These are phyloP conservation scores for Grammomys surdaster DNA, from an alignment of 2,113 vertebrate species.

Conservation along the genomic window DNA sequence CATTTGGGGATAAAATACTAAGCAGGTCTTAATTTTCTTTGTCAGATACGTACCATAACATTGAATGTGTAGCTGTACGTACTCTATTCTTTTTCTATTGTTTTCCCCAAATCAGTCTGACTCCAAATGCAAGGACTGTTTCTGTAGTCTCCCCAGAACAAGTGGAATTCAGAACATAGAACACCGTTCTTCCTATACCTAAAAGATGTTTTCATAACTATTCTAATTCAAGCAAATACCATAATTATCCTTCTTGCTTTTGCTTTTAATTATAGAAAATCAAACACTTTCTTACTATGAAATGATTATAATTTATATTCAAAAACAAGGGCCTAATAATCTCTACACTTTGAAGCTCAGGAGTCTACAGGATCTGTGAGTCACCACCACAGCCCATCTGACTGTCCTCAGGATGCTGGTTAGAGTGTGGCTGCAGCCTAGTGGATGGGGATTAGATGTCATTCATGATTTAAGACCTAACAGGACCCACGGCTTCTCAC, in stretches of 20 bases:
- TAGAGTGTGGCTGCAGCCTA: slow-evolving; percentile 69
- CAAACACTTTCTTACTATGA: slow-evolving; percentile 24
- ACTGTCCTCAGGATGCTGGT: slow-evolving; percentile 73
- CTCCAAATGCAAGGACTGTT: neutral
- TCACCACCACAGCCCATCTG: slow-evolving; percentile 77
- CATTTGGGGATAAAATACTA: slow-evolving; percentile 59
- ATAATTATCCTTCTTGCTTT: slow-evolving; percentile 52
- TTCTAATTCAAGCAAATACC: slow-evolving; percentile 65
- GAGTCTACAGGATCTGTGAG: slow-evolving; percentile 66
- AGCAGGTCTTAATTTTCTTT: slow-evolving; percentile 43
- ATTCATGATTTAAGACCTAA: slow-evolving; percentile 20
- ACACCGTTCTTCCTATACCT: neutral
- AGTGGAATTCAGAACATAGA: neutral
- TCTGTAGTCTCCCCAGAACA: neutral
- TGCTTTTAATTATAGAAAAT: slow-evolving; percentile 59
- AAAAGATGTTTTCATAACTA: neutral
- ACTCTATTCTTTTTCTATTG: neutral
- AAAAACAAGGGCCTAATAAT: slow-evolving; percentile 64
- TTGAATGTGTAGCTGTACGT: neutral
- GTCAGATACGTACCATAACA: slow-evolving; percentile 4
- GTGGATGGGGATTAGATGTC: slow-evolving; percentile 47
- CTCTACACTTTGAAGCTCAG: slow-evolving; percentile 52
- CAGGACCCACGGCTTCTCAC: slow-evolving; percentile 67
- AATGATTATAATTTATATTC: slow-evolving; percentile 78
- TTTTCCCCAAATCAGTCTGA: slow-evolving; percentile 9